Base-by-base conservation (phyloP, 2,797 vertebrate species). In the Toxotes lorentzi region DNA sequence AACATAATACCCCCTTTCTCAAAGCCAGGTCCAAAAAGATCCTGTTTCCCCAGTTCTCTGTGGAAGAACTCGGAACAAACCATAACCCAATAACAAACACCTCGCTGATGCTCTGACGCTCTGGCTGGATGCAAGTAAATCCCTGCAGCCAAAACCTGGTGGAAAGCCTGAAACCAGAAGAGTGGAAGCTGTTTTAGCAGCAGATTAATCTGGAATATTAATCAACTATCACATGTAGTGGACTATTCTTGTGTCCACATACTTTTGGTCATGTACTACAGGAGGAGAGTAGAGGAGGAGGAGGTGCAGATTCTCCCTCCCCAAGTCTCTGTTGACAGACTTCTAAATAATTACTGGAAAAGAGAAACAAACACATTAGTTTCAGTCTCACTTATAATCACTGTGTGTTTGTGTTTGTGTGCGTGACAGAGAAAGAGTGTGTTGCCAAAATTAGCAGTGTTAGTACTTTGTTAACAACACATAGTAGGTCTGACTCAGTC, bases 351-450 rank as follows among this genome's bases (percentile, higher is more conserved):
- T 90, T 82, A 72, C 68, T 78, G 72, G 62, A 84, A 78, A 64
- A 73, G 23, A 65, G 64, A 78, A 82, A 81, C 73, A 83, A 89
- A 83, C 78, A 75, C 86, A 79, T 87, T 78, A 81, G 76, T 86
- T 87, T 85, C 83, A 87, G 73, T 85, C 73, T 82, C 72, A 72
- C 80, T 84, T 76, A 76, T 73, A 75, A 76, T 78, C 70, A 79
- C 21, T n/a, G 4, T 64, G 53, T 75, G 60, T 68, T 34, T 50
- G 61, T 30, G 35, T 73, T 47, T 73, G 38, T 74, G 57, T 51
- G 71, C 53, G 57, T 41, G 40, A 12, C 9, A 12, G 8, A 48
- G 19, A 9, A 24, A 38, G 47, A 17, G 47, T 40, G 56, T 10
- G 56, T 5, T 9, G 47, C n/a, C 50, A 17, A 41, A 43, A 72